Base-by-base conservation (phyloP, 2,888 invertebrate species). In the Lydus trimaculatus region DNA sequence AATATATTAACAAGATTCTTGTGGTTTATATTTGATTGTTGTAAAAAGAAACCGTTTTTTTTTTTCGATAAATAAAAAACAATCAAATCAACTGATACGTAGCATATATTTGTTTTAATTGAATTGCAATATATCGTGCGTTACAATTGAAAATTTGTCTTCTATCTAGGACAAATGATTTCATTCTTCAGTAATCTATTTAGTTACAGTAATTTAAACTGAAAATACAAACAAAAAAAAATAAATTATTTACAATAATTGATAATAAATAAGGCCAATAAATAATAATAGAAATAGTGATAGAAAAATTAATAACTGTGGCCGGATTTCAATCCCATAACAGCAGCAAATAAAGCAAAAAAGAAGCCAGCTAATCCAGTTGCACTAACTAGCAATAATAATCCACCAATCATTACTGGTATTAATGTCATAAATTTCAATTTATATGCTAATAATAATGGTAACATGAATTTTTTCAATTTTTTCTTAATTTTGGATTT, bases 281-380 rank as follows among this genome's bases (percentile, higher is more conserved):
- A 58, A 58, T 31, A 20, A 15, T 28, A 31, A 59, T 59, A 59
- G 23, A 65, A 48, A 63, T 13, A 28, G n/a, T n/a, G n/a, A n/a
- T n/a, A n/a, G n/a, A n/a, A n/a, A 59, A 36, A 33, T 72, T 72
- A 75, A 61, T 80, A 75, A 62, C 74, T 74, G 75, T 76, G 79
- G 69, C 87, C 87, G 71, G 87, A 86, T 82, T 90, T 93, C 71
- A 94, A 85, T 65, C 92, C 93, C 88, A 95, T 91, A 5, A 92
- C 92, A 1, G 94, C 93, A 63, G 94, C 92, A 79, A 95, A 95
- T 15, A 95, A 85, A 0, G 95, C 94, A 82, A 95, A 95, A 87
- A 95, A 95, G 86, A 95, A 95, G 73, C 95, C 95, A 23, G 94
- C 95, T 68, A 95, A 83, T 20, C 94, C 93, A 0, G 94, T 93